These are phyloP conservation scores for Pyrocephalus nanus DNA, from an alignment of 2,797 vertebrate species.

Conservation along the genomic window DNA sequence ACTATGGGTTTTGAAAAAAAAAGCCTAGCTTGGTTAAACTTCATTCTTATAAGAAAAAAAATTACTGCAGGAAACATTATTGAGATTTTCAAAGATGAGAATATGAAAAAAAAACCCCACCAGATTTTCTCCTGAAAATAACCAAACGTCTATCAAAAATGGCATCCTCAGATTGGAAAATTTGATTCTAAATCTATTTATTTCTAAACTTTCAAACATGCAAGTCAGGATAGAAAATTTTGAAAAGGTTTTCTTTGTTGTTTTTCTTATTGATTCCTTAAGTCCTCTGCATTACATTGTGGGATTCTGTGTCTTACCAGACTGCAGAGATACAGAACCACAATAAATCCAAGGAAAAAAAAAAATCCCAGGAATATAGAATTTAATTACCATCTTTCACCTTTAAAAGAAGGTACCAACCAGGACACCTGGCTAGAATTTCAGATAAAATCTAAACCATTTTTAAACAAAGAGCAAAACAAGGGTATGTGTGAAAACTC, in stretches of 20 bases:
- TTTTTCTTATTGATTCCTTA: background rate
- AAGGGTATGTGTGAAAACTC: background rate
- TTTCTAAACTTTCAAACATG: background rate
- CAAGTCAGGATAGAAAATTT: background rate
- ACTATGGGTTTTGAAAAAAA: background rate
- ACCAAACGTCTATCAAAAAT: background rate
- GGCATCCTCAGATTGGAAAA: background rate
- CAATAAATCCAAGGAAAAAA: background rate
- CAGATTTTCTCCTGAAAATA: background rate
- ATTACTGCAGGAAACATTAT: background rate
- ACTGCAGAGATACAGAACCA: background rate
- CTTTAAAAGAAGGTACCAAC: background rate
- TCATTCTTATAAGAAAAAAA: background rate
- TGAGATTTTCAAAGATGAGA: background rate
- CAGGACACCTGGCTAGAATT: background rate
- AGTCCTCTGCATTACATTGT: background rate
- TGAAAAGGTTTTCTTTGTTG: background rate
- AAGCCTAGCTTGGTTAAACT: background rate
- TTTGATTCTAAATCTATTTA: background rate
- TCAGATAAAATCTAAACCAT: background rate
- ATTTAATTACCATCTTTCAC: background rate
- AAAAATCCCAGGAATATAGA: background rate
- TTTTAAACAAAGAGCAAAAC: background rate
- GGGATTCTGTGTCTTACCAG: background rate
- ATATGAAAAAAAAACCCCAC: rapidly evolving